Conservation (phyloP, 2,888 invertebrate species). For the Pantelozetes paolii region DNA sequence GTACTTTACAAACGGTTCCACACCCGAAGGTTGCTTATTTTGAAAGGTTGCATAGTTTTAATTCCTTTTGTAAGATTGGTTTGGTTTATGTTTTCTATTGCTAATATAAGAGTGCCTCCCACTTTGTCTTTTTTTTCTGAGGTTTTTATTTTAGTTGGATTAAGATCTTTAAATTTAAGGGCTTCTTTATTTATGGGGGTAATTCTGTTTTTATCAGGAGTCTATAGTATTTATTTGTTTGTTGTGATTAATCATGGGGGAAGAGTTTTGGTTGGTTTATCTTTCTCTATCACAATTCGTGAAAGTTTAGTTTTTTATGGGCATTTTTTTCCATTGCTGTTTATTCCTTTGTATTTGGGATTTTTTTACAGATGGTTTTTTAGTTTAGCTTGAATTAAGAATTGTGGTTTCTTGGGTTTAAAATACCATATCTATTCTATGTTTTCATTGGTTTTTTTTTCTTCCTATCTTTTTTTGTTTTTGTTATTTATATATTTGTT, state of each 20-base stretch:
- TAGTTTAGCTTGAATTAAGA: constrained; percentile 16
- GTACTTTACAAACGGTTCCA: constrained; percentile 8
- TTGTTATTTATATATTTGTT: not conserved
- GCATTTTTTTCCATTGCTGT: constrained; percentile 24
- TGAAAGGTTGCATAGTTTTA: not conserved
- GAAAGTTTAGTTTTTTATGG: not conserved
- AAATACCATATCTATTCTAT: not conserved
- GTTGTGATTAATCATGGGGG: constrained; percentile 3
- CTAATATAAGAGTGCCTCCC: constrained; percentile 26
- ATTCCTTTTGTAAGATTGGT: not conserved
- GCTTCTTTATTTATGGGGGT: constrained; percentile 4
- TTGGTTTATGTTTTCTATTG: constrained; percentile 25
- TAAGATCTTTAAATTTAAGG: not conserved
- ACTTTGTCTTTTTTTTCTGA: constrained; percentile 36
- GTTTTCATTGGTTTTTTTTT: not conserved
- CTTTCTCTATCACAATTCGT: no score
- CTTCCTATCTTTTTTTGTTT: not conserved
- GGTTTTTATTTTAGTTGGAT: constrained; percentile 22
- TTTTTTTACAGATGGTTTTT: constrained; percentile 10
- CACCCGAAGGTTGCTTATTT: not conserved
- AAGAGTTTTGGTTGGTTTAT: no score
- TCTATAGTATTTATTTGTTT: constrained; percentile 32
- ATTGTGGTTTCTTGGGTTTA: constrained; percentile 3
- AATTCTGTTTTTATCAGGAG: constrained; percentile 18
- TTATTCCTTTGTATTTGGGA: not conserved